Conservation (phyloP, 2,113 vertebrate genomes). For the Myotis yumanensis region DNA sequence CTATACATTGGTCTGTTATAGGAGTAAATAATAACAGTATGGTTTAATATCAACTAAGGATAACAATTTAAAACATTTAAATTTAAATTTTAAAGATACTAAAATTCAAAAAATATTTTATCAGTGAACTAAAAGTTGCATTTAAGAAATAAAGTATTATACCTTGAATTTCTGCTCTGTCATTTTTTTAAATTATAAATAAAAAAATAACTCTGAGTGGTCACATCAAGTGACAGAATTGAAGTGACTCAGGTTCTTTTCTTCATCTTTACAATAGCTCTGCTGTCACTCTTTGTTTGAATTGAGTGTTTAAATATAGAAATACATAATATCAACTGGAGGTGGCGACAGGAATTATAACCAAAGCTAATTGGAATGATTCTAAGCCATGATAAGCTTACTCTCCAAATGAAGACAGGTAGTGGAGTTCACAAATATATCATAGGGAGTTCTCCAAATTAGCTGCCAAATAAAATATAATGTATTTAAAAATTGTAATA, state of each 20-base stretch:
- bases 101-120: neutral
- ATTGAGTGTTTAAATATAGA: neutral
- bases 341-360: neutral
- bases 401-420: neutral
- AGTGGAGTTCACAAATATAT: neutral
- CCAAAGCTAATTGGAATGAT: neutral
- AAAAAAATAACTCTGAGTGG: neutral
- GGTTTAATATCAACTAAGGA: neutral
- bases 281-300: neutral
- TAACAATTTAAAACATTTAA: neutral
- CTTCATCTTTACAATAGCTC: neutral
- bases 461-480: neutral
- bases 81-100: conserved; percentile 25
- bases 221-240: neutral
- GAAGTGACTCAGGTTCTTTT: neutral
- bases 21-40: neutral
- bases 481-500: neutral
- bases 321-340: neutral
- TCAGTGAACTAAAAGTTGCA: neutral
- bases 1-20: neutral
- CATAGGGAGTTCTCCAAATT: neutral
- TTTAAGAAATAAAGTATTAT: neutral
- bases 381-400: neutral
- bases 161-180: neutral
- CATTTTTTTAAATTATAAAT: neutral